Evolutionary conservation across 2,888 invertebrate species (phyloP).

Genomic region (Panzeria rudis): DNA sequence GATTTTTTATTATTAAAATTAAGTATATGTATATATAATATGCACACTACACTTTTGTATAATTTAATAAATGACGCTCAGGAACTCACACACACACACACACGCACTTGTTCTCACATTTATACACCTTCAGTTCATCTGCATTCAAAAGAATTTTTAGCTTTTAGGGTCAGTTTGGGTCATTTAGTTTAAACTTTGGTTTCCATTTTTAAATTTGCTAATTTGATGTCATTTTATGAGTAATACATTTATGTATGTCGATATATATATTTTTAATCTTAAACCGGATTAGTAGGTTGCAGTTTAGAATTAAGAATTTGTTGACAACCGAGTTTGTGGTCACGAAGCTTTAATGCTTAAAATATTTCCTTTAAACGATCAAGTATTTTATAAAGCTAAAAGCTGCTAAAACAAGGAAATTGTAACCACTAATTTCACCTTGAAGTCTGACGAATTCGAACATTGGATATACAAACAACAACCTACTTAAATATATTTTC

Average conservation of each 20-base stretch:
- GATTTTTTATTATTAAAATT: background rate
- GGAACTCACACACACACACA: background rate
- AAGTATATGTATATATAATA: slow-evolving; percentile 8
- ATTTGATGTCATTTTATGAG: background rate
- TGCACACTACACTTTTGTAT: slow-evolving; percentile 14
- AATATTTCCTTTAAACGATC: background rate
- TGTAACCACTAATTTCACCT: background rate
- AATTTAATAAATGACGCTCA: background rate
- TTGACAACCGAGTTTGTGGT: background rate
- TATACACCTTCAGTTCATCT: slow-evolving; percentile 9
- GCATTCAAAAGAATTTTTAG: background rate
- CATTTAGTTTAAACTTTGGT: background rate
- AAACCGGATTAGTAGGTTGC: slow-evolving; percentile 39
- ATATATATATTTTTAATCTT: background rate
- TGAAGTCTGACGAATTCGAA: background rate
- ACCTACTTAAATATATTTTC: background rate
- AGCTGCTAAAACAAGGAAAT: background rate
- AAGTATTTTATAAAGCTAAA: background rate
- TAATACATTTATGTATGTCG: slow-evolving; percentile 2
- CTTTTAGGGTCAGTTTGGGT: slow-evolving; percentile 4
- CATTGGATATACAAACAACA: background rate
- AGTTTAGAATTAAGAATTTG: background rate
- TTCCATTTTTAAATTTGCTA: background rate
- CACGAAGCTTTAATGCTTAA: background rate
- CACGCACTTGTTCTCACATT: background rate